These are phyloP conservation scores for Diarsia rubi DNA, from an alignment of 2,888 invertebrate genomes.

Conservation along the genomic window DNA sequence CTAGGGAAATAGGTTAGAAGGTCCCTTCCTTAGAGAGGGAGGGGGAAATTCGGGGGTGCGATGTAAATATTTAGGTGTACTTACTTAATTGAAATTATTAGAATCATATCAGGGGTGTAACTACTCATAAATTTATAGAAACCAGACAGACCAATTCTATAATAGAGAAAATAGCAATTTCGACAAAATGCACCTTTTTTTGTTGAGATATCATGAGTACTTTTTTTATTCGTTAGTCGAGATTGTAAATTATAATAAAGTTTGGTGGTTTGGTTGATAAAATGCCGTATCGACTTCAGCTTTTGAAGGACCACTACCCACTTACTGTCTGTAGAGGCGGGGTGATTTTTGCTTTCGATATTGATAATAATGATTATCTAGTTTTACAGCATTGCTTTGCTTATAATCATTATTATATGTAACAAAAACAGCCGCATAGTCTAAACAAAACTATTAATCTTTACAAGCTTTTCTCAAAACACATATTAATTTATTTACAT, in stretches of 20 bases:
- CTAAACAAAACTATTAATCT: neutral
- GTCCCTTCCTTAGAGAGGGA: too few relatives aligned
- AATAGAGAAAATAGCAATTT: neutral
- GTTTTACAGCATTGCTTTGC: neutral
- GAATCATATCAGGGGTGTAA: neutral
- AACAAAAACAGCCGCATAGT: neutral
- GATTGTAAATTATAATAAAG: neutral
- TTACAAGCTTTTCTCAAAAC: neutral
- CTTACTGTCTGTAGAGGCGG: neutral
- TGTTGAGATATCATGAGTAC: neutral
- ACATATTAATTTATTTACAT: slow-evolving; percentile 23
- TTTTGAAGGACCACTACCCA: neutral
- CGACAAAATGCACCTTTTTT: too few relatives aligned
- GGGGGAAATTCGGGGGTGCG: too few relatives aligned
- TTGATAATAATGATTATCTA: neutral
- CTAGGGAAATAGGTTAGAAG: too few relatives aligned
- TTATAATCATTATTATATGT: neutral
- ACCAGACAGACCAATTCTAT: neutral
- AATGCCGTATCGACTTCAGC: neutral
- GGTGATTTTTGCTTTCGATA: neutral
- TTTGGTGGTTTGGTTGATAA: neutral
- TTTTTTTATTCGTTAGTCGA: neutral
- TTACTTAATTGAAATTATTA: neutral
- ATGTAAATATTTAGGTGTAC: too few relatives aligned
- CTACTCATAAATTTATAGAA: neutral